These are phyloP conservation scores for Drosophila ezoana DNA, from an alignment of 2,888 invertebrate genomes.

Conservation along the genomic window DNA sequence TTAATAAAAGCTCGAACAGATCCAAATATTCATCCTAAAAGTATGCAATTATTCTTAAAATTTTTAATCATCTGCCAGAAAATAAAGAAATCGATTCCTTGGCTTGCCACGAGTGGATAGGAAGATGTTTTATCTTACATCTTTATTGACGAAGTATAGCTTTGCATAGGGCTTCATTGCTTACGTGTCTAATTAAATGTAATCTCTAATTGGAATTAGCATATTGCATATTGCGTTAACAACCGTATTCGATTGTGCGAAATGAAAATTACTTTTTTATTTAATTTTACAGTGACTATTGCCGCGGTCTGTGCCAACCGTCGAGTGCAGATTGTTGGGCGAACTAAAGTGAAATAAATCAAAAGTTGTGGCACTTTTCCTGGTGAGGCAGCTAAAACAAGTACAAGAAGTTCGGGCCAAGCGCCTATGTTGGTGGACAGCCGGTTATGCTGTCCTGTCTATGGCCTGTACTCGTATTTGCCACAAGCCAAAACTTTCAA, in stretches of 20 bases:
- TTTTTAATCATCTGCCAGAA: no score
- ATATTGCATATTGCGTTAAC: constrained; percentile 45
- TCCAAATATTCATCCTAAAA: constrained; percentile 12
- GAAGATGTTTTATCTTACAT: no score
- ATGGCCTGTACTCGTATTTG: constrained; percentile 15
- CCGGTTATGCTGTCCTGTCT: constrained; percentile 16
- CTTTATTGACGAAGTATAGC: no score
- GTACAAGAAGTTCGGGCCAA: constrained; percentile 28
- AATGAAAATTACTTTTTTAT: constrained; percentile 64
- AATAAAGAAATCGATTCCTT: no score
- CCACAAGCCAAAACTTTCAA: constrained; percentile 49
- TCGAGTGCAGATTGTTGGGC: constrained; percentile 45
- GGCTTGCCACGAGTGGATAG: no score
- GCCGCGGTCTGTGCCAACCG: constrained; percentile 8
- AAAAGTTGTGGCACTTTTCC: constrained; percentile 56
- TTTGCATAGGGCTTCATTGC: no score
- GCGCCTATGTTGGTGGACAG: constrained; percentile 26
- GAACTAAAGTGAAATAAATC: constrained; percentile 58
- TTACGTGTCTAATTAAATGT: constrained; percentile 1
- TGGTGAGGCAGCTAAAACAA: constrained; percentile 25
- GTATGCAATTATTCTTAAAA: constrained; percentile 4
- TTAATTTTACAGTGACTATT: constrained; percentile 42
- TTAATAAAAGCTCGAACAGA: not conserved
- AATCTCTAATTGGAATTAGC: constrained; percentile 56
- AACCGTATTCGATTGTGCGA: constrained; percentile 26